Evolutionary conservation across 1,140 invertebrate genomes (phyloP), one percentile per base, ranked within the genome.

Genomic region (Penaeus indicus): DNA sequence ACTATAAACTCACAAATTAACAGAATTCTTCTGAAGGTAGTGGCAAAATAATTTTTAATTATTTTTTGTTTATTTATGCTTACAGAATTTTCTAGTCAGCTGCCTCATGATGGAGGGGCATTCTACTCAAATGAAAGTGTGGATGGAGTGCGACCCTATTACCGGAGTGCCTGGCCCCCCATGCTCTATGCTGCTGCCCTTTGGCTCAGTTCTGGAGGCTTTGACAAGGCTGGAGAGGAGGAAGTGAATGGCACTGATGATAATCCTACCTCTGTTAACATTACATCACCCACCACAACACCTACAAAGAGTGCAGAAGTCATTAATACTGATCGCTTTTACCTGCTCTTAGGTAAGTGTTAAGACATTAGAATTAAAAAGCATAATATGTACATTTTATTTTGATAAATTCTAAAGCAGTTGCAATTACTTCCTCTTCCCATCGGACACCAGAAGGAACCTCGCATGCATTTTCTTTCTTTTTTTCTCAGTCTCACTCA

Each of bases 51-150:
- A 47, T 47, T 47, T 47, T 13, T 13, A 1, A 27, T 86, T 16
- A 5, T 25, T 86, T 18, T 87, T 77, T 32, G 61, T 88, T 16
- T 85, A 60, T 79, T 61, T 19, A 79, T 64, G 83, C 86, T 88
- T 92, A 75, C 91, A 95, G 98, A 99, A 94, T 99, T 98, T 93
- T 95, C 96, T 10, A 97, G 96, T 90, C 98, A 99, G 93, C 94
- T 99, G 80, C 98, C 98, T 0, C 96, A 97, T 91, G 98, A 99
- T 92, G 97, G 98, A 72, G 98, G 98, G 22, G 97, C 98, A 5
- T 99, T 99, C 93, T 99, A 99, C 92, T 98, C 97, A 4, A 96
- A 96, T 67, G 98, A 99, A 92, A 98, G 98, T 0, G 97, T 98
- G 92, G 98, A 99, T 91, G 96, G 95, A 25, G 97, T 98, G 11